phyloP scores from a whole-genome alignment of 2,797 vertebrate species.

The Danio kyathit region DNA sequence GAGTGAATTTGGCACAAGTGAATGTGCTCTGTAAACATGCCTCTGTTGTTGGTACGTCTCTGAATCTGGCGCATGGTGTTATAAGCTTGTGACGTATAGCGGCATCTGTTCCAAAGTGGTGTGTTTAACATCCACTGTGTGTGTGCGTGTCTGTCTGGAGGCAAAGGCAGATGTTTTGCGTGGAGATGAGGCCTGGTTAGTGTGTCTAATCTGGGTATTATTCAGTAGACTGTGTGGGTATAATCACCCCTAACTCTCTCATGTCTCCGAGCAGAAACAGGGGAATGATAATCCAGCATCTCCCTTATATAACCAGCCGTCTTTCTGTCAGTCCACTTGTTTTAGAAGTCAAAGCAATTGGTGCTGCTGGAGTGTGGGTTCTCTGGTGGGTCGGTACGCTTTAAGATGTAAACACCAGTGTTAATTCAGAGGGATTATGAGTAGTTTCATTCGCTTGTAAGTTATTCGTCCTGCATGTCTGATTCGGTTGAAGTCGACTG shows the following conservation, averaged over 20 bases:
- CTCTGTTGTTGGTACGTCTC: constrained; percentile 20
- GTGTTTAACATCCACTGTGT: constrained; percentile 8
- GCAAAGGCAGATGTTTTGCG: constrained; percentile 63
- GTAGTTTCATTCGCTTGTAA: constrained; percentile 3
- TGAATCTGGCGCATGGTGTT: constrained; percentile 15
- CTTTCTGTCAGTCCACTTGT: constrained; percentile 41
- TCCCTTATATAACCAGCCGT: constrained; percentile 42
- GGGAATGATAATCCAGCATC: constrained; percentile 67
- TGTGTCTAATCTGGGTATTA: constrained; percentile 76
- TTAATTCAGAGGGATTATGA: constrained; percentile 29
- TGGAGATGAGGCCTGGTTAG: constrained; percentile 71
- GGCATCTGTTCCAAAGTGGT: constrained; percentile 29
- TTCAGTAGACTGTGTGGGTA: constrained; percentile 72
- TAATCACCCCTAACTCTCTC: constrained; percentile 74
- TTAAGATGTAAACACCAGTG: constrained; percentile 41
- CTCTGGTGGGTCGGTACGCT: constrained; percentile 6
- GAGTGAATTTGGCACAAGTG: constrained; percentile 13
- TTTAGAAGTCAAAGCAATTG: constrained; percentile 44
- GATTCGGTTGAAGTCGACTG: not conserved
- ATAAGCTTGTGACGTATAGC: constrained; percentile 19
- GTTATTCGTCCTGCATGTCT: not conserved
- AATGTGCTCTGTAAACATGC: constrained; percentile 1
- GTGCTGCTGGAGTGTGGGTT: not conserved
- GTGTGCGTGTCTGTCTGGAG: constrained; percentile 7
- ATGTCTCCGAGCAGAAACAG: constrained; percentile 64